Evolutionary conservation across 2,888 invertebrate species (phyloP).

Genomic region (Papilio demoleus): DNA sequence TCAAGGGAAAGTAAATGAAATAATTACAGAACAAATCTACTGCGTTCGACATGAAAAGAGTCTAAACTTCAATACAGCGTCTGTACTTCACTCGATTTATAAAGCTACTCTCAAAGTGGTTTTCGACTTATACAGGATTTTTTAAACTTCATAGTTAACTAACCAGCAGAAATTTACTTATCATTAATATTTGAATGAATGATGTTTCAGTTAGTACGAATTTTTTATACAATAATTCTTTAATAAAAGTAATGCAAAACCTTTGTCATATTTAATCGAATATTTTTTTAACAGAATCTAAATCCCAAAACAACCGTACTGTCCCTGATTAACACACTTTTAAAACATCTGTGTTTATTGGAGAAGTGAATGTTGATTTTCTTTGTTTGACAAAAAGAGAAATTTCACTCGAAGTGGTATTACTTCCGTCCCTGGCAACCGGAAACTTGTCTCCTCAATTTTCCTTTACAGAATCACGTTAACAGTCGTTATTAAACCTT

Average conservation of each 20-base stretch:
- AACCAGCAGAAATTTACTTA: too few species aligned
- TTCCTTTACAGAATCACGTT: constrained; percentile 14
- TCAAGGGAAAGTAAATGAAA: constrained; percentile 4
- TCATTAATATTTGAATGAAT: too few species aligned
- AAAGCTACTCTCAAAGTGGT: neutral
- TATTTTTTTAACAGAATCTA: too few species aligned
- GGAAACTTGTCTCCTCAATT: constrained; percentile 22
- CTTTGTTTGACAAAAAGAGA: constrained; percentile 14
- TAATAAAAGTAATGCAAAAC: too few species aligned
- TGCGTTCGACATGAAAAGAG: neutral
- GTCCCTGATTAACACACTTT: neutral
- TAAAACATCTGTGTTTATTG: neutral
- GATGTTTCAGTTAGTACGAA: too few species aligned
- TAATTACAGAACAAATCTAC: neutral
- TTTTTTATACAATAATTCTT: too few species aligned
- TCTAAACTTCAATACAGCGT: constrained; percentile 4
- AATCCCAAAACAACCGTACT: neutral
- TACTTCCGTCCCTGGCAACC: constrained; percentile 17
- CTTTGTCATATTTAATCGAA: too few species aligned
- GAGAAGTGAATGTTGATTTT: constrained; percentile 8
- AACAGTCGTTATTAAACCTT: constrained; percentile 10
- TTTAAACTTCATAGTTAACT: neutral
- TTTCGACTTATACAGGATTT: neutral
- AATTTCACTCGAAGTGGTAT: constrained; percentile 9
- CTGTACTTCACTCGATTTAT: constrained; percentile 8